Evolutionary conservation across 2,113 vertebrate species (phyloP), one percentile per base, ranked within the genome.

Genomic region (Platysteira castanea): DNA sequence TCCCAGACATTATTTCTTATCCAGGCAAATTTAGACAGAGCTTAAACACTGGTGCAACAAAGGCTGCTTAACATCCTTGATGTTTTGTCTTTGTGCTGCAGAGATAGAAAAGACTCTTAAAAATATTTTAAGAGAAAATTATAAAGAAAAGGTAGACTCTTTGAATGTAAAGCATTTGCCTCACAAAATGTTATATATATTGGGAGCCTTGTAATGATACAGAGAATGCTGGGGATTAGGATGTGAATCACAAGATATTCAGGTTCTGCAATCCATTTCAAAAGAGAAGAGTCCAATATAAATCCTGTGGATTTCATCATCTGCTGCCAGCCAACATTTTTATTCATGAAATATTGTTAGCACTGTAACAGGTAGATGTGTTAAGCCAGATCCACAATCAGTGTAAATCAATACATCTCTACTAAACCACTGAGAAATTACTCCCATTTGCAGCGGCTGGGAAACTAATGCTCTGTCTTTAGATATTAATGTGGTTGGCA

Each of bases 251-350:
- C n/a, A 80, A 94, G 83, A 94, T 79, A 87, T 59, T 74, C n/a
- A 49, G 77, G 50, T 81, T 94, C 92, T 95, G 85, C 75, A 94
- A 95, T 94, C 95, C 89, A 94, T 97, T 96, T 76, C 17, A 54
- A 95, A 96, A 93, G 33, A 93, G 60, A 95, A 89, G 53, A 89
- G 57, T 65, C 82, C 76, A 85, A 33, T 81, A 95, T 95, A 98
- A 98, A 97, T 97, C 87, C 74, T 84, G 35, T 59, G 78, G 95
- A 84, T 96, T 98, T 97, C 89, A 93, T 94, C 89, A 95, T 68
- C 91, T 94, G 37, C 84, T 97, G 90, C 89, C 89, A 96, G 79
- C 61, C 87, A 90, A 82, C 21, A 1, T 93, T 94, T 95, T 98
- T 95, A 97, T 95, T 96, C 86, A 94, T 96, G 87, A 97, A 96